Percentiles rank a stretch among this genome's conserved stretches.
Conservation (phyloP, 2,888 invertebrate genomes). For the Alentia gelatinosa region DNA sequence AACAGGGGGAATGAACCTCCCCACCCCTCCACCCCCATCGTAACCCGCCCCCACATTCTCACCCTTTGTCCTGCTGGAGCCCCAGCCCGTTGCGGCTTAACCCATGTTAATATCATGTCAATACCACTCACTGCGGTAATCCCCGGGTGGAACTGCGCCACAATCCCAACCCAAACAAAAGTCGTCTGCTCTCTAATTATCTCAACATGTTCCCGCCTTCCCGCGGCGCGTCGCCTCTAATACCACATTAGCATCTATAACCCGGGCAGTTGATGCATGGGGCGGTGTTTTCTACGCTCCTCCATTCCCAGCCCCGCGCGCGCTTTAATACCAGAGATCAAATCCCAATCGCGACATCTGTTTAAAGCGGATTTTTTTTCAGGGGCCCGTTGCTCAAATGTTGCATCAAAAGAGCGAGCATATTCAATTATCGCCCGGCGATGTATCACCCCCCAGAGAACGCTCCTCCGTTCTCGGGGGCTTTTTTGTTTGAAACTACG, state of each 20-base stretch:
- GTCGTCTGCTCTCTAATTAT: conserved; percentile 39
- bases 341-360: conserved; percentile 41
- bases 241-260: conserved; percentile 51
- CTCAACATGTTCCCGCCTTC: neutral
- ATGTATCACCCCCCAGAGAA: conserved; percentile 20
- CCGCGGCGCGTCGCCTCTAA: neutral
- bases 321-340: conserved; percentile 44
- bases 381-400: neutral
- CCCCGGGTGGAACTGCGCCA: neutral
- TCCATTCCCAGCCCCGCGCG: neutral
- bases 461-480: neutral
- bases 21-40: neutral
- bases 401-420: conserved; percentile 44
- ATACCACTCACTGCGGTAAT: neutral
- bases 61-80: neutral
- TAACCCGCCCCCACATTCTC: neutral
- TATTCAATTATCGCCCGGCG: conserved; percentile 41
- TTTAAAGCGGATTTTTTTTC: conserved; percentile 29
- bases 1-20: too few species aligned
- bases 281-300: neutral
- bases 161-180: conserved; percentile 41
- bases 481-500: neutral
- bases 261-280: conserved; percentile 39
- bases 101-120: conserved; percentile 51
- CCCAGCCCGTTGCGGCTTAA: neutral